Conservation (phyloP, 2,888 invertebrate genomes). For the Noctua pronuba region DNA sequence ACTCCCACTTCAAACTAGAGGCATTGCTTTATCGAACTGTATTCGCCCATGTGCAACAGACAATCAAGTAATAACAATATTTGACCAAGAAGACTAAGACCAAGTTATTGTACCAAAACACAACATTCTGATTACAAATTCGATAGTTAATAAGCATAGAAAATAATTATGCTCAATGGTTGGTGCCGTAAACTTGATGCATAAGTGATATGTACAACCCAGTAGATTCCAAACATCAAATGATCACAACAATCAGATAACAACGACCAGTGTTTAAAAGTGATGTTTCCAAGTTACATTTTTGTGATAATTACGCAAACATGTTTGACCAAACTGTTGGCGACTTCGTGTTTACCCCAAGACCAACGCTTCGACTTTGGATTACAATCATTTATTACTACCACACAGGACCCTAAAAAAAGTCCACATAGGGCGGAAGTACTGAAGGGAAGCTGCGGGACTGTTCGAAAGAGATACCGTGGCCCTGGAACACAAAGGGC, state of each 20-base stretch:
- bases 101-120: slow-evolving; percentile 40
- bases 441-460: too few species aligned
- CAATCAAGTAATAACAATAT: slow-evolving; percentile 12
- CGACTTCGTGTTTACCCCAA: background rate
- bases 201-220: background rate
- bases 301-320: background rate
- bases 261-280: background rate
- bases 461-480: too few species aligned
- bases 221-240: background rate
- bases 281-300: background rate
- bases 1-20: background rate
- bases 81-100: too few species aligned
- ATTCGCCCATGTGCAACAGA: slow-evolving; percentile 4
- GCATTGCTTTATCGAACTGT: background rate
- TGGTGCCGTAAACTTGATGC: slow-evolving; percentile 43
- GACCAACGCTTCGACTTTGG: background rate
- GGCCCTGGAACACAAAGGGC: too few species aligned
- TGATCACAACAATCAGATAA: background rate
- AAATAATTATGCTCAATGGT: slow-evolving; percentile 18
- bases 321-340: background rate
- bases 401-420: background rate
- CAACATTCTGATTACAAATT: slow-evolving; percentile 36
- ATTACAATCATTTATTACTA: background rate
- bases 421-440: too few species aligned
- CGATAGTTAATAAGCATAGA: background rate